Evolutionary conservation across 2,888 invertebrate genomes (phyloP), one percentile per base, ranked within the genome.

Genomic region (Drosophila yooni): DNA sequence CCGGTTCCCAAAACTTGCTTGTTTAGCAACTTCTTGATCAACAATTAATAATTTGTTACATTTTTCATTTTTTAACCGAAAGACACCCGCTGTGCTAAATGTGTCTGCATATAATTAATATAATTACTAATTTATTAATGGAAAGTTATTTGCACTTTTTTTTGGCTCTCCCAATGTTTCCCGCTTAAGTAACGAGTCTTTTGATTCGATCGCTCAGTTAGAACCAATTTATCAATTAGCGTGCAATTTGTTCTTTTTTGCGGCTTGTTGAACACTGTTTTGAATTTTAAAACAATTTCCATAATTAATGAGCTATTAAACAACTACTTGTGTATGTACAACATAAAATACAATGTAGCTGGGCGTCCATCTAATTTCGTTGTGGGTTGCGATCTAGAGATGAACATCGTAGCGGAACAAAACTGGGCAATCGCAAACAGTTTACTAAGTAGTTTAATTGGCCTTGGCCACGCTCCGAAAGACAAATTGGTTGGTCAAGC

Each of bases 241-340:
- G 61, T 40, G 25, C 8, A 33, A 8, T 8, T n/a, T 33, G 66
- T 73, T 71, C 71, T 67, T 73, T 59, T 76, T 70, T 81, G 66
- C 83, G 74, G 79, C 61, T 84, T 84, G 85, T 85, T 88, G 64
- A 82, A 70, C 88, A 88, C 76, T 52, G 56, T 60, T 71, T 66
- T 70, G 65, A 74, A 68, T 77, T 46, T 25, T 25, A 15, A 15
- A 25, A 72, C 74, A 61, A 71, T 75, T 71, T 75, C 53, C 57
- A 72, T 80, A 85, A 88, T 86, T 86, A 88, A 85, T 85, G 83
- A 75, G 66, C 71, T 70, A 82, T 73, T 73, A 82, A 85, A 79
- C 63, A 48, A 67, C 62, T 56, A 56, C 43, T 58, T 69, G 43
- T 43, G 60, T 59, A 46, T 65, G 58, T 43, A 66, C 59, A 64